These are phyloP conservation scores for Eledona agricola DNA, from an alignment of 2,888 invertebrate species.

Conservation along the genomic window DNA sequence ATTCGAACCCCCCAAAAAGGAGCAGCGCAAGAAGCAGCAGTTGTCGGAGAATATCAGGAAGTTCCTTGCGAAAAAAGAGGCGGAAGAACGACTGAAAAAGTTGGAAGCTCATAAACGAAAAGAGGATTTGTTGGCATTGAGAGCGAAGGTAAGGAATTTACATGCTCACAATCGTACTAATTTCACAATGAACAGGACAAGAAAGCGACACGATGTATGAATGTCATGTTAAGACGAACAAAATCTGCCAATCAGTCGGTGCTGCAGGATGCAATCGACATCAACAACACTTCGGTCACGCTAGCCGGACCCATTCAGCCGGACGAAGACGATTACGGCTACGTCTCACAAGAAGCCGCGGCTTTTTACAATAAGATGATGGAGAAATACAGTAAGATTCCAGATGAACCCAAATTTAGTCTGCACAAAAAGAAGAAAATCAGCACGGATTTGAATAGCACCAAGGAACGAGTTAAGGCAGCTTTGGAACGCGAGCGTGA, in stretches of 20 bases:
- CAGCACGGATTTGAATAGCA: conserved; percentile 67
- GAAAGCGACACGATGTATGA: conserved; percentile 60
- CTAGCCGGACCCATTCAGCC: conserved; percentile 79
- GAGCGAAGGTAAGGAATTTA: conserved; percentile 61
- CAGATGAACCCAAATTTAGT: conserved; percentile 77
- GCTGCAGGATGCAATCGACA: conserved; percentile 81
- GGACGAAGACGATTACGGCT: conserved; percentile 92
- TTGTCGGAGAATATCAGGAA: conserved; percentile 83
- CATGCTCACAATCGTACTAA: conserved; percentile 5
- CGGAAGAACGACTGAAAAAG: conserved; percentile 76
- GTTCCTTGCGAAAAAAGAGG: conserved; percentile 83
- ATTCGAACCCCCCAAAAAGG: conserved; percentile 84
- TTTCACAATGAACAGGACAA: conserved; percentile 58
- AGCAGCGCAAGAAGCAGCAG: conserved; percentile 70
- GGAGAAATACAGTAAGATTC: conserved; percentile 79
- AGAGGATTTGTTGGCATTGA: conserved; percentile 71
- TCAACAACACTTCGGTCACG: conserved; percentile 79
- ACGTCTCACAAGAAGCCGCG: conserved; percentile 84
- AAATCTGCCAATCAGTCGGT: conserved; percentile 91
- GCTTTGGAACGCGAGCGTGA: conserved; percentile 76
- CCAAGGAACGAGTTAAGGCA: conserved; percentile 79
- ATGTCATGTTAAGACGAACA: conserved; percentile 76
- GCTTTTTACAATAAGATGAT: conserved; percentile 85
- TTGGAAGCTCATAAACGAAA: conserved; percentile 71
- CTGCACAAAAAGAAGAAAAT: conserved; percentile 64